Evolutionary conservation across 2,113 vertebrate genomes (phyloP), one percentile per base, ranked within the genome.

Genomic region (Myotis lucifugus): DNA sequence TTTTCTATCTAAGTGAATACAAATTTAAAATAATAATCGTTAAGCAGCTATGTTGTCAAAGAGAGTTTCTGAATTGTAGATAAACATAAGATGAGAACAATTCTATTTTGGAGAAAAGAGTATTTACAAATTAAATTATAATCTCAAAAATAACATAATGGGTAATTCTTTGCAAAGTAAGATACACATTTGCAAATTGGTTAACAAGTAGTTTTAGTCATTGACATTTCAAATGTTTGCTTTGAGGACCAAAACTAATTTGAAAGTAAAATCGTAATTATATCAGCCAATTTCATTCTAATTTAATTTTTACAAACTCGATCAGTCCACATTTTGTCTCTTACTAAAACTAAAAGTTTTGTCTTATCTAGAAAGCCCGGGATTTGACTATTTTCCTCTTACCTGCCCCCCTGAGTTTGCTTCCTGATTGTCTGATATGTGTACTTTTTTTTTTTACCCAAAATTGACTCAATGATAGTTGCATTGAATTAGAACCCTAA

Each of bases 151-250:
- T 37, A 78, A 18, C 70, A 64, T 64, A 82, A 40, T 91, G 11
- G 21, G 6, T 64, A 74, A 69, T 54, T 90, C 19, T 86, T 93
- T 73, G 32, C 66, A 78, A 90, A 90, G 32, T 85, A 85, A 91
- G 48, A 61, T 34, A 59, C 23, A 42, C 66, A 78, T 54, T 89
- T 74, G 2, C 61, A 92, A 96, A n/a, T 59, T 83, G 40, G 2
- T 93, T 76, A 89, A 19, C 37, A 84, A 83, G 67, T 54, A 40
- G 48, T 11, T 74, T 76, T 85, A 77, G 34, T 70, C 56, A 8
- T 74, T 93, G 54, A 42, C 10, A 66, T 81, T 89, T 96, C 59
- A 91, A 91, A 59, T 93, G 42, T 79, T 92, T 92, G 12, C 29
- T 56, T 27, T 14, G 11, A 34, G 6, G 82, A 73, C 4, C 73